These are phyloP conservation scores for Catamblyrhynchus diadema DNA, from an alignment of 2,797 vertebrate genomes.

Conservation along the genomic window DNA sequence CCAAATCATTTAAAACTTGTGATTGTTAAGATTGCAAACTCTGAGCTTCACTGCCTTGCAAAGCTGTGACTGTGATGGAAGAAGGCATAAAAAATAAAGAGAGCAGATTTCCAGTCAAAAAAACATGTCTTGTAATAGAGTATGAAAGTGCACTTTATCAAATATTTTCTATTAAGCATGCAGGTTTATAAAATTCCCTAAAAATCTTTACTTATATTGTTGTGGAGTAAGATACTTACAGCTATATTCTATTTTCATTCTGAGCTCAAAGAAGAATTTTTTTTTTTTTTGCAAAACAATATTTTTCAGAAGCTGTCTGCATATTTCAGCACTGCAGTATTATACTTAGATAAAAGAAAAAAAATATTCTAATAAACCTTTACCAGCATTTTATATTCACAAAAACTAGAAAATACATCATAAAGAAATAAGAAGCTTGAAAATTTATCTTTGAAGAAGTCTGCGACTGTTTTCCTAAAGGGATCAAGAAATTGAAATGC, in stretches of 20 bases:
- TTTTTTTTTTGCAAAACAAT: neutral
- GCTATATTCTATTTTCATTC: neutral
- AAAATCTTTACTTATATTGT: neutral
- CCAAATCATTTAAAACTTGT: neutral
- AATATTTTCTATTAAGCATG: neutral
- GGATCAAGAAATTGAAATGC: neutral
- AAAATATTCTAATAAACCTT: neutral
- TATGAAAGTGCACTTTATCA: neutral
- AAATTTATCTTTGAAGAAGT: neutral
- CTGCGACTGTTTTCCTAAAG: neutral
- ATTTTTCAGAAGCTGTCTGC: neutral
- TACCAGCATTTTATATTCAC: neutral
- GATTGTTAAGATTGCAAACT: neutral
- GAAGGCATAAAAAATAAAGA: neutral
- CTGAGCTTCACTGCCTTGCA: neutral
- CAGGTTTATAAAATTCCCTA: neutral
- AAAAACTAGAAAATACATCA: neutral
- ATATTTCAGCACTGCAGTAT: neutral
- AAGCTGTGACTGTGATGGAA: neutral
- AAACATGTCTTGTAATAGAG: neutral
- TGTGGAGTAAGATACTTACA: neutral
- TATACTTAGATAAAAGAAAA: neutral
- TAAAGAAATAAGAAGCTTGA: neutral
- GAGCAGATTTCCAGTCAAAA: neutral
- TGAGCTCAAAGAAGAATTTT: neutral